Evolutionary conservation across 2,113 vertebrate genomes (phyloP).

Genomic region (Colistium nudipinnis): DNA sequence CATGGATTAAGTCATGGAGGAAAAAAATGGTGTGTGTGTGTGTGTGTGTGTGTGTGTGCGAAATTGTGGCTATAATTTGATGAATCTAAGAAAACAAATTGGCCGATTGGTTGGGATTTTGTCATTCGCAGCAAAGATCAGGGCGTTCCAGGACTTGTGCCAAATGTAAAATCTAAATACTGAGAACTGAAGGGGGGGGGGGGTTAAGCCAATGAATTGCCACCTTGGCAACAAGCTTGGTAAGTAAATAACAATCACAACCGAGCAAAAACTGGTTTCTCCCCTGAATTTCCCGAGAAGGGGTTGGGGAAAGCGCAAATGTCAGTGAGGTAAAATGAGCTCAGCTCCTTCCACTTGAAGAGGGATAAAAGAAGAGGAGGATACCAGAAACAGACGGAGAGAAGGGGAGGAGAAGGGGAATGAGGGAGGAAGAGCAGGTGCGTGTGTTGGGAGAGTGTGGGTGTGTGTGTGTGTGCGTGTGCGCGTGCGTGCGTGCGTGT

Average conservation of each 20-base stretch:
- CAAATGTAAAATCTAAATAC: constrained; percentile 11
- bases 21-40: too few relatives aligned
- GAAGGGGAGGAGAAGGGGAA: constrained; percentile 18
- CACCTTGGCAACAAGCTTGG: constrained; percentile 3
- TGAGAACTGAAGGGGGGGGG: neutral
- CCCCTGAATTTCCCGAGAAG: constrained; percentile 40
- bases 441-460: constrained; percentile 31
- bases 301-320: constrained; percentile 41
- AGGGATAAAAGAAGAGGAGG: constrained; percentile 40
- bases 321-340: constrained; percentile 46
- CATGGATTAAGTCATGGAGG: neutral
- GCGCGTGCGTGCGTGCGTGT: constrained; percentile 6
- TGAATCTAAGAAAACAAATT: neutral
- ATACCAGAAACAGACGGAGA: constrained; percentile 28
- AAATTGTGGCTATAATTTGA: too few relatives aligned
- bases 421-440: constrained; percentile 41
- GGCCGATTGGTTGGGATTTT: neutral
- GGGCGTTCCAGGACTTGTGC: neutral
- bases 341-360: constrained; percentile 35
- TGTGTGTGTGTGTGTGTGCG: too few relatives aligned
- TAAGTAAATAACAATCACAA: constrained; percentile 45
- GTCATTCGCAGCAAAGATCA: constrained; percentile 5
- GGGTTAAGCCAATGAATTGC: constrained; percentile 23
- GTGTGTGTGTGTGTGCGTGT: neutral
- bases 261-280: constrained; percentile 1